Evolutionary conservation across 2,113 vertebrate species (phyloP), one percentile per base, ranked within the genome.

Genomic region (Aplodontia rufa): DNA sequence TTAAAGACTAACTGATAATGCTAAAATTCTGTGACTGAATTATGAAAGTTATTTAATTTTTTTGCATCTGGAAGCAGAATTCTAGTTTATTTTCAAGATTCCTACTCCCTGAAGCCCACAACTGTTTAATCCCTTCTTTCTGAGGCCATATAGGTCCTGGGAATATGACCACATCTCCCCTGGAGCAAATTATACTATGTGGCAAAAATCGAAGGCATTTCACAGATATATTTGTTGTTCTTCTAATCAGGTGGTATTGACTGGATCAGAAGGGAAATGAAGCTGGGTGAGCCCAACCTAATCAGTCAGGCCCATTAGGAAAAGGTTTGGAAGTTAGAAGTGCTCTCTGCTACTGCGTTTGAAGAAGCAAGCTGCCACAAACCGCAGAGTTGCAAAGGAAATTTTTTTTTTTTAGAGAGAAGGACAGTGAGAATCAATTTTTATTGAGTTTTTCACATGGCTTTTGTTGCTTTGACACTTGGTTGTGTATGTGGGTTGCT

Each of bases 1-100:
- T 32, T 87, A 35, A 69, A 75, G 69, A 51, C 13, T 64, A 84
- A 94, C 47, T 40, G 71, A 85, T 69, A 58, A 14, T 26, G 66
- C 3, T 69, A 85, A 84, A 83, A 90, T 85, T 81, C 40, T 82
- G 62, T 35, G 53, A 35, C 37, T 94, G 72, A 96, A 79, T 81
- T 93, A 69, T 69, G 92, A 30, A 93, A 93, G 10, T 58, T 22
- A 81, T 93, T 88, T 87, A 40, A 83, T 12, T 93, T 84, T 89
- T 88, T 19, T 82, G 12, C 30, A 45, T 40, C 6, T 32, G 11
- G 17, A 78, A 30, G 1, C 9, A 76, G 42, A 78, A 87, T 85
- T 75, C 79, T 76, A 75, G 24, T 47, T 81, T 78, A 12, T 66
- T 6, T 10, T 4, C 37, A 90, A 53, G 26, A 93, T 93, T 74